These are phyloP conservation scores for Perithous albicinctus DNA, from an alignment of 2,888 invertebrate species.

Conservation along the genomic window DNA sequence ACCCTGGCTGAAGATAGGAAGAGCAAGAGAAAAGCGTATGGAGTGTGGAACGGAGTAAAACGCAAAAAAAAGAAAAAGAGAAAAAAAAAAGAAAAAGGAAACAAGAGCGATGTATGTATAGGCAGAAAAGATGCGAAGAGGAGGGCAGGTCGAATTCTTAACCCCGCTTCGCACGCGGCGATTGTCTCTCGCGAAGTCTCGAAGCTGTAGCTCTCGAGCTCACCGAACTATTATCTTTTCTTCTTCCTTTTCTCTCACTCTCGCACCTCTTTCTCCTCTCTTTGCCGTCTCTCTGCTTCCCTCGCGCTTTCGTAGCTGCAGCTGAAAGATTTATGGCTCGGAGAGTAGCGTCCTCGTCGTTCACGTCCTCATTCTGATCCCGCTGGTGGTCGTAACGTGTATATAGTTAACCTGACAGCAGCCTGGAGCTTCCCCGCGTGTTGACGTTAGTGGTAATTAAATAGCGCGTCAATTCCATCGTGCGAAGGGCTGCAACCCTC, in stretches of 20 bases:
- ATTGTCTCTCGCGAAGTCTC: conserved; percentile 52
- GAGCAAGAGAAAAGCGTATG: conserved; percentile 15
- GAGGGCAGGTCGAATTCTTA: conserved; percentile 61
- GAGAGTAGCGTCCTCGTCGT: conserved; percentile 40
- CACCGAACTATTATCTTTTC: conserved; percentile 66
- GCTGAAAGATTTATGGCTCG: conserved; percentile 74
- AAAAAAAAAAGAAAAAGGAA: neutral
- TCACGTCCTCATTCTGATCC: conserved; percentile 33
- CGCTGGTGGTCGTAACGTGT: conserved; percentile 2
- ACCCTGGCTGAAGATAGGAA: neutral
- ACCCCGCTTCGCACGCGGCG: conserved; percentile 51
- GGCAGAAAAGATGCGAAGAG: neutral
- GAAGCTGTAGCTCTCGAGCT: conserved; percentile 37
- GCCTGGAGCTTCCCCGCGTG: conserved; percentile 27
- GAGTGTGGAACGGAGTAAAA: conserved; percentile 17
- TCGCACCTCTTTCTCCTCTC: conserved; percentile 25
- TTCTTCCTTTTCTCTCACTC: conserved; percentile 11
- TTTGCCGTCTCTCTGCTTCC: neutral
- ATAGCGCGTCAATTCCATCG: conserved; percentile 72
- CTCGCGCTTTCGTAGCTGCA: conserved; percentile 66
- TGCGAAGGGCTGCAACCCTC: conserved; percentile 60
- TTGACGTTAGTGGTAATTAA: conserved; percentile 77
- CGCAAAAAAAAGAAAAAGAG: conserved; percentile 16
- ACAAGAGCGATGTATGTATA: neutral
- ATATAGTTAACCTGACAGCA: neutral